phyloP scores from a whole-genome alignment of 2,113 vertebrate genomes.

The Verasper variegatus region DNA sequence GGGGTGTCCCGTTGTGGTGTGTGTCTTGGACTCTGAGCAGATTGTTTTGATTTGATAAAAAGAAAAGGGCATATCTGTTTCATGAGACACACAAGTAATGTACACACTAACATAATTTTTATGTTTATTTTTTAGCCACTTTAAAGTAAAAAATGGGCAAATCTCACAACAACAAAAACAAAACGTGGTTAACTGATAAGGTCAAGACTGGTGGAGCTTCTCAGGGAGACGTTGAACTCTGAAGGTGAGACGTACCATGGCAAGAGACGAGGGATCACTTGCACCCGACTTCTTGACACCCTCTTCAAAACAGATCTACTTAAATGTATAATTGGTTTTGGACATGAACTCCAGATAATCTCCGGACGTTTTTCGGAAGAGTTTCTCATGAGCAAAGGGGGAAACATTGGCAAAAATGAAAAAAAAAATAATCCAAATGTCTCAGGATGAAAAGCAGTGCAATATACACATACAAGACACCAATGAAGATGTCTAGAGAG shows the following conservation, averaged over 20 bases:
- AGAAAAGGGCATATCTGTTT: neutral
- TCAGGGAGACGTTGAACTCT: too few species aligned
- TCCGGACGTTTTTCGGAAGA: neutral
- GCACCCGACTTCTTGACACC: slow-evolving; percentile 37
- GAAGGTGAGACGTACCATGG: neutral
- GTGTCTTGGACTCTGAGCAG: neutral
- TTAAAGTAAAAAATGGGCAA: neutral
- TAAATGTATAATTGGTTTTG: neutral
- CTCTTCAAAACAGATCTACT: slow-evolving; percentile 13
- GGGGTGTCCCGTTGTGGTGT: neutral
- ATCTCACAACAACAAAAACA: neutral
- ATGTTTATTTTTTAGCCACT: neutral
- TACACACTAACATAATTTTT: neutral
- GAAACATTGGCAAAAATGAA: too few species aligned
- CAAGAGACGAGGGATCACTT: slow-evolving; percentile 37
- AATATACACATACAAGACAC: too few species aligned
- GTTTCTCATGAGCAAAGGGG: too few species aligned
- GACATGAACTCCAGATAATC: neutral
- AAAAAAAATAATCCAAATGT: too few species aligned
- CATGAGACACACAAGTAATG: neutral
- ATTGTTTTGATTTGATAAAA: neutral
- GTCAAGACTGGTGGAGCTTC: neutral
- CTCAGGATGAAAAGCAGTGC: too few species aligned
- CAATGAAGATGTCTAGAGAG: too few species aligned
- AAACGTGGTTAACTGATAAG: neutral